Evolutionary conservation across 2,113 vertebrate genomes (phyloP).

Genomic region (Dendropsophus ebraccatus): DNA sequence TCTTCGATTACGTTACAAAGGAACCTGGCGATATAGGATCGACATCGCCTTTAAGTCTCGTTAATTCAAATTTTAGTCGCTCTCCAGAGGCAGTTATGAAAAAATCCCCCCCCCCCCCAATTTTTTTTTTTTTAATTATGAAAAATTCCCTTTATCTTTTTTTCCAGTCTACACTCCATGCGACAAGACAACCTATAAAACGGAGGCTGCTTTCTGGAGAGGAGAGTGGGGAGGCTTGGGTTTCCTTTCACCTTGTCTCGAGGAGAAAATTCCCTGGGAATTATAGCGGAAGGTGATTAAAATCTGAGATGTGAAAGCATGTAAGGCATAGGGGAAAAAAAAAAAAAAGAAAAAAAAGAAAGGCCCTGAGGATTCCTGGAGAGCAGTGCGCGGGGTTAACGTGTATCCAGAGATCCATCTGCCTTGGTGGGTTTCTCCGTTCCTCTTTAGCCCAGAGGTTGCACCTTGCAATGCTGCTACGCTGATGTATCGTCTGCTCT

Average conservation of each 20-base stretch:
- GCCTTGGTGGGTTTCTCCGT: background rate
- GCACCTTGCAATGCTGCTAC: constrained; percentile 36
- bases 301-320: constrained; percentile 17
- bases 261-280: constrained; percentile 9
- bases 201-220: background rate
- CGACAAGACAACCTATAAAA: background rate
- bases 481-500: constrained; percentile 63
- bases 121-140: no score
- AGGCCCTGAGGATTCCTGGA: constrained; percentile 15
- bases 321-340: background rate
- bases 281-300: constrained; percentile 23
- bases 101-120: background rate
- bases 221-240: background rate
- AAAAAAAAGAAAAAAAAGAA: background rate
- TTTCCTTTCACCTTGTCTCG: constrained; percentile 26
- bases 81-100: background rate
- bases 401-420: constrained; percentile 6
- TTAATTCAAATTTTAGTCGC: constrained; percentile 20
- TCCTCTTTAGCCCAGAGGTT: constrained; percentile 38
- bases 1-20: constrained; percentile 11
- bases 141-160: background rate
- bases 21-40: background rate
- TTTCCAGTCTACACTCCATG: no score
- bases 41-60: constrained; percentile 9
- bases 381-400: constrained; percentile 2